Percentiles rank a stretch among this genome's conserved stretches.
phyloP scores from a whole-genome alignment of 2,888 invertebrate species.

The Loripinus fragilis region DNA sequence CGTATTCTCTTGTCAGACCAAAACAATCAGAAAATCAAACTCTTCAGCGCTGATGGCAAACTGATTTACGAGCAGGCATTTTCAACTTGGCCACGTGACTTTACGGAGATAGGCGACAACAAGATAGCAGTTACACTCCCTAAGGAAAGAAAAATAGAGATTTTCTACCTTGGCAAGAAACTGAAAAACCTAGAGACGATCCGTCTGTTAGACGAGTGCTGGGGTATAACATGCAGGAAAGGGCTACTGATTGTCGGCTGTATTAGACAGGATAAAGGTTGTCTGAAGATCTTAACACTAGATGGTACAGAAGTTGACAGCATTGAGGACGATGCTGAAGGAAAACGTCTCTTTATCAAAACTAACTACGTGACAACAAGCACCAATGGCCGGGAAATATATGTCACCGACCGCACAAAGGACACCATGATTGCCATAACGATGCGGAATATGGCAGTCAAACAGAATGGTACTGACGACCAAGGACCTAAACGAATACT shows the following conservation, averaged over 20 bases:
- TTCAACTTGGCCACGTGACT: slow-evolving; percentile 59
- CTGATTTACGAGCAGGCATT: slow-evolving; percentile 56
- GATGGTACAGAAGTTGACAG: slow-evolving; percentile 55
- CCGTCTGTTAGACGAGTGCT: slow-evolving; percentile 58
- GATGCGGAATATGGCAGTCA: slow-evolving; percentile 23
- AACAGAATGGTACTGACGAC: slow-evolving; percentile 32
- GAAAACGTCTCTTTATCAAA: slow-evolving; percentile 58
- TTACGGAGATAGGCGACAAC: slow-evolving; percentile 56
- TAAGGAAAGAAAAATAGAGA: slow-evolving; percentile 58
- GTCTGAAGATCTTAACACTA: slow-evolving; percentile 54
- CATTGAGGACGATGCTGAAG: slow-evolving; percentile 53
- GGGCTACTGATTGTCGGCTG: slow-evolving; percentile 53
- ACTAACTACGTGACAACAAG: slow-evolving; percentile 59
- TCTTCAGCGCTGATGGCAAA: slow-evolving; percentile 49
- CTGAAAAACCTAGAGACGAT: slow-evolving; percentile 58
- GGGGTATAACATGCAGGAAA: slow-evolving; percentile 56
- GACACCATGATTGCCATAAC: slow-evolving; percentile 53
- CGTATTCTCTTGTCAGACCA: slow-evolving; percentile 54
- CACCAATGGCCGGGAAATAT: slow-evolving; percentile 47
- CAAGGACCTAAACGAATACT: slow-evolving; percentile 49
- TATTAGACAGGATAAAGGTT: slow-evolving; percentile 54
- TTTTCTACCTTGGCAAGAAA: slow-evolving; percentile 57
- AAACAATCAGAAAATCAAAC: slow-evolving; percentile 62
- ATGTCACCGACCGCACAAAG: slow-evolving; percentile 58
- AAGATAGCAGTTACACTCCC: slow-evolving; percentile 57